Evolutionary conservation across 2,888 invertebrate genomes (phyloP).

Genomic region (Apeira syringaria): DNA sequence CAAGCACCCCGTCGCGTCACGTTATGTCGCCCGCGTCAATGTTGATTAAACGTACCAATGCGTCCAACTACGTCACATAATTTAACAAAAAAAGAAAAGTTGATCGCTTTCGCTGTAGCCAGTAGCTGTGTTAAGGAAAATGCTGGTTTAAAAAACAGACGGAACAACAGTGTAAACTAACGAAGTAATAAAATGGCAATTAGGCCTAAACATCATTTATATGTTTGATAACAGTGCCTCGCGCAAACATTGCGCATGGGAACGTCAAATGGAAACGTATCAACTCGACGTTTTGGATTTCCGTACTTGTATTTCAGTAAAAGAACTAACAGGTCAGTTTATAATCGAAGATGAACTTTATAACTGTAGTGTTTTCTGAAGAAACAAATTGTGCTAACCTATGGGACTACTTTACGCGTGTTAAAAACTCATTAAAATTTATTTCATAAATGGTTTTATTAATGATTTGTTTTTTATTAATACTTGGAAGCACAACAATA

Average conservation of each 20-base stretch:
- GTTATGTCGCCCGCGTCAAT: conserved; percentile 28
- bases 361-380: too few species aligned
- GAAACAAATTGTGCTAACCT: too few species aligned
- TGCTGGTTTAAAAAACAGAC: conserved; percentile 27
- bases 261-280: conserved; percentile 15
- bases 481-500: too few species aligned
- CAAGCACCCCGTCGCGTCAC: conserved; percentile 23
- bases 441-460: too few species aligned
- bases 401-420: too few species aligned
- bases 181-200: conserved; percentile 63
- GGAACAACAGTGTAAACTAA: conserved; percentile 41
- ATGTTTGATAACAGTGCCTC: conserved; percentile 43
- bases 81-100: background rate
- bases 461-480: too few species aligned
- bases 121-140: conserved; percentile 11
- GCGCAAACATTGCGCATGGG: conserved; percentile 6
- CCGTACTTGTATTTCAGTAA: conserved; percentile 1
- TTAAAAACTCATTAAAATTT: too few species aligned
- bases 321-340: conserved; percentile 2
- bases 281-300: conserved; percentile 11
- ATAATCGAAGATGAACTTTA: background rate
- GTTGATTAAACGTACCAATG: conserved; percentile 37
- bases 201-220: conserved; percentile 49
- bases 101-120: background rate
- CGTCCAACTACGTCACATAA: conserved; percentile 8